phyloP scores from a whole-genome alignment of 2,888 invertebrate species.

The Papilio demoleus region DNA sequence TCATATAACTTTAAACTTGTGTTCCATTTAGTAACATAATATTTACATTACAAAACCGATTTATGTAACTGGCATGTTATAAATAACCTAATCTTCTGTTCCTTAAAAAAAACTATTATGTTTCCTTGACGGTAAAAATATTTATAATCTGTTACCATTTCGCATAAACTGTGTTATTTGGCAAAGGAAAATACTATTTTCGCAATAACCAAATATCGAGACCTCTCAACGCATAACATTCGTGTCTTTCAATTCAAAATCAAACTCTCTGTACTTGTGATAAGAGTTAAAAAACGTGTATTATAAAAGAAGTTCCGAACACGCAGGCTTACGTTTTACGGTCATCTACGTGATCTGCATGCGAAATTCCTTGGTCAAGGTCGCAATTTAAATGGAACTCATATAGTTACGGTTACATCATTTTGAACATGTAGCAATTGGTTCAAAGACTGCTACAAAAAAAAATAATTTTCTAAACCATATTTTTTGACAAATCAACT shows the following conservation, averaged over 20 bases:
- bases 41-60: background rate
- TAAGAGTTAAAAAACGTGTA: conserved; percentile 12
- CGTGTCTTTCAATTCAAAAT: background rate
- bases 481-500: background rate
- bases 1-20: conserved; percentile 5
- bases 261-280: background rate
- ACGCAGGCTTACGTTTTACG: conserved; percentile 34
- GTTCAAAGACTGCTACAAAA: background rate
- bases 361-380: conserved; percentile 41
- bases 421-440: background rate
- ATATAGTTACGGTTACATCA: background rate
- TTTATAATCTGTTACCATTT: background rate
- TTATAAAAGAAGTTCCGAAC: conserved; percentile 20
- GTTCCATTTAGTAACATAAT: conserved; percentile 1
- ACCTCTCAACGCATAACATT: conserved; percentile 15
- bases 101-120: background rate
- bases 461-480: background rate
- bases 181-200: conserved; percentile 33
- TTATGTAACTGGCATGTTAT: too few species aligned
- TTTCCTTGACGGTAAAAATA: too few species aligned
- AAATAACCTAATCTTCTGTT: too few species aligned
- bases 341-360: conserved; percentile 40
- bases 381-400: conserved; percentile 29
- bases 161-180: background rate
- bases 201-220: conserved; percentile 24